Evolutionary conservation across 1,140 invertebrate species (phyloP), one percentile per base, ranked within the genome.

Genomic region (Drosophila rufa): DNA sequence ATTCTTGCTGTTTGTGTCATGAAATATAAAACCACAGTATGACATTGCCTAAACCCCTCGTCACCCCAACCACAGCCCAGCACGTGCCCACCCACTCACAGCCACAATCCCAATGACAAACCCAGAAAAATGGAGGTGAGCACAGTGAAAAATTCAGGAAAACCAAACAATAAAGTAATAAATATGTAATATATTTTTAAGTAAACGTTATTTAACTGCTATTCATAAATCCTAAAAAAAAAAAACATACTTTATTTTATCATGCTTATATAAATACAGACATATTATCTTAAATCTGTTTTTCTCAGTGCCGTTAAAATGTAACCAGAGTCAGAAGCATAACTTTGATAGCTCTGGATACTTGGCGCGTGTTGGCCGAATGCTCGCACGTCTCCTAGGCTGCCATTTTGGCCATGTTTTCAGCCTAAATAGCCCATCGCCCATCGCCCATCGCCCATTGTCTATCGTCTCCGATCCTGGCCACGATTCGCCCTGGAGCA

Each of bases 11-110:
- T 51, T 87, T 62, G 59, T 65, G 76, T 60, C 80, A 87, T 83
- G 84, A 87, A 87, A 87, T 59, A 89, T 78, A 75, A 87, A 80
- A 78, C 83, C 83, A 70, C 84, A 77, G 67, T 66, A 58, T 46
- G 70, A 82, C 75, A 86, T 68, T 69, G 68, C 64, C 61, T 45
- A 68, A 80, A 51, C 55, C 40, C 27, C 55, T 22, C 7, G 6
- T 14, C 15, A 9, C 51, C 48, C 38, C 17, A 42, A 36, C 46
- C 30, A 46, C 47, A 33, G 42, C 50, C 45, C 46, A 64, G 60
- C 75, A 82, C 79, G 60, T 77, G 79, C 33, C 68, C 55, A 58
- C 58, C 50, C 45, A 59, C 71, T 50, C 9, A 14, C 36, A 11
- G n/a, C 42, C 15, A 67, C 33, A 53, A 51, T 42, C 38, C 42